Evolutionary conservation across 2,888 invertebrate genomes (phyloP), one percentile per base, ranked within the genome.

Genomic region (Euclidia mi): DNA sequence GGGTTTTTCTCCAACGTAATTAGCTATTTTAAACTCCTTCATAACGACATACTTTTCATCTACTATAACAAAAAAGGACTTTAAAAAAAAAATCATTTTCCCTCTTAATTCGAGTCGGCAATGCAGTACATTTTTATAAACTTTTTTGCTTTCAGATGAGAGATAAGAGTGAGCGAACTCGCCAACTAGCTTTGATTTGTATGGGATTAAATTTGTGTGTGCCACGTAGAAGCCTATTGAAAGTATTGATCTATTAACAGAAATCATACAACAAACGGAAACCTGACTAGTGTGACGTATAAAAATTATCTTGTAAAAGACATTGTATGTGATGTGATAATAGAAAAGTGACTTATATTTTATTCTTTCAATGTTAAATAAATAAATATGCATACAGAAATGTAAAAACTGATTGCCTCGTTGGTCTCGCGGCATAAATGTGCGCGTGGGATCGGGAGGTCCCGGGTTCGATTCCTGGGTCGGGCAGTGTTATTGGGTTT

Each of bases 1-100:
- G 58, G 63, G 76, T 84, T 85, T 85, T 84, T 80, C 76, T 75
- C 68, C 70, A 61, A 76, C 78, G 71, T 84, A 87, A 87, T 88
- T 87, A 85, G 84, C 80, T 81, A 80, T 80, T 87, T 84, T 82
- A 82, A 81, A 82, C 79, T 81, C 76, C 69, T 79, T 71, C 79
- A 78, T 79, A 85, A 81, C 68, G 85, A 83, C 77, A 78, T 71
- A 77, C 81, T 78, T 81, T 84, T 87, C 81, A 80, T 83, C 78
- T 81, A 58, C 66, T 70, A 68, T 69, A 62, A 73, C 71, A 84
- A 79, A 82, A 85, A 87, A 77, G 79, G 65, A 75, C 61, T 65
- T 64, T 84, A 85, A 76, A 78, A 78, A 81, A 73, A 81, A 73
- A 82, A 80, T 80, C 79, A 61, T 63, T 84, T 81, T 69, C 68